phyloP scores from a whole-genome alignment of 2,888 invertebrate genomes.

The Zygothrica quintamaculata region DNA sequence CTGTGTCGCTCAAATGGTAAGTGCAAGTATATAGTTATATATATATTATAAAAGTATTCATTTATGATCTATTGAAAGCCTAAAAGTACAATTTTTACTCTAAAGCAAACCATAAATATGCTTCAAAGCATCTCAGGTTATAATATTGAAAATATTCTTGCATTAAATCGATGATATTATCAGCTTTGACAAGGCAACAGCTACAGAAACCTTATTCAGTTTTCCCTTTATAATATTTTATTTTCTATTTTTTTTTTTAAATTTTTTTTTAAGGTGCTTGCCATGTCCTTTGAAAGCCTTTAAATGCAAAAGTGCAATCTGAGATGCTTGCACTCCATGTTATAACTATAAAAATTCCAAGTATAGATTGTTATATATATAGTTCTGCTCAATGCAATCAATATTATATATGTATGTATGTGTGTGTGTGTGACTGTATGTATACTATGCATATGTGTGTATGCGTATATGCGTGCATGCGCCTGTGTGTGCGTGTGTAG shows the following conservation, averaged over 20 bases:
- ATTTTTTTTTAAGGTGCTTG: neutral
- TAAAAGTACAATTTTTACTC: too few relatives aligned
- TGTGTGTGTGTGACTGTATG: neutral
- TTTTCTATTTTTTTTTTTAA: neutral
- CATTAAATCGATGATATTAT: too few relatives aligned
- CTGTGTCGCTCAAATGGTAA: constrained; percentile 94
- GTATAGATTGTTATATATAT: constrained; percentile 4
- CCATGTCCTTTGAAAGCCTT: neutral
- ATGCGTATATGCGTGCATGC: neutral
- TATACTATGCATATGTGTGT: neutral
- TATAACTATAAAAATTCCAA: constrained; percentile 6
- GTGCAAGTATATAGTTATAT: constrained; percentile 75
- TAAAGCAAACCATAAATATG: too few relatives aligned
- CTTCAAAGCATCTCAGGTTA: too few relatives aligned
- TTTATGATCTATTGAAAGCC: too few relatives aligned
- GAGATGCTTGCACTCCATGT: constrained; percentile 15
- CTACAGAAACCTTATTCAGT: too few relatives aligned
- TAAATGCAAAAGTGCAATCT: neutral
- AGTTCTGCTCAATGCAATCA: constrained; percentile 46
- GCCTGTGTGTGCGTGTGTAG: constrained; percentile 5
- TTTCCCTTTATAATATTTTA: too few relatives aligned
- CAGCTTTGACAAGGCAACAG: too few relatives aligned
- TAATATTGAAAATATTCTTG: too few relatives aligned
- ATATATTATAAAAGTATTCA: too few relatives aligned
- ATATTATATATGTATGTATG: constrained; percentile 32